Percentiles rank a stretch among this genome's conserved stretches.
Evolutionary conservation across 2,797 vertebrate genomes (phyloP).

Genomic region (Pseudochaenichthys georgianus): DNA sequence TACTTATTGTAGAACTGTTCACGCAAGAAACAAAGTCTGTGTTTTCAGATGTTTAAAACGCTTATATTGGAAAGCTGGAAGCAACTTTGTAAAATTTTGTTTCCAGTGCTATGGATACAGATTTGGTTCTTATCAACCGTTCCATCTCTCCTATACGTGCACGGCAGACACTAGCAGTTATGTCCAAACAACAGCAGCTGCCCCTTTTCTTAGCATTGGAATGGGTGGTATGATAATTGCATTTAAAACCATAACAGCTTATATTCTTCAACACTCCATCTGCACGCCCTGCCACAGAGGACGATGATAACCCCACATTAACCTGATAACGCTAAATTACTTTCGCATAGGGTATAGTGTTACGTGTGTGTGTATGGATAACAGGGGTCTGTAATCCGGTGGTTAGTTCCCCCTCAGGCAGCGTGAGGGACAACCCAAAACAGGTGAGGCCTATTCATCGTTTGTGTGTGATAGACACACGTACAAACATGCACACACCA

Average conservation of each 20-base stretch:
- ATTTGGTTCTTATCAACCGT: background rate
- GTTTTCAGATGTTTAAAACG: background rate
- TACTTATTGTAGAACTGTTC: background rate
- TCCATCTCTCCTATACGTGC: background rate
- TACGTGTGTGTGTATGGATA: slow-evolving; percentile 15
- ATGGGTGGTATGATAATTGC: slow-evolving; percentile 33
- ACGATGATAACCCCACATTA: slow-evolving; percentile 36
- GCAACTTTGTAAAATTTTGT: background rate
- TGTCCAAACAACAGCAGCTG: background rate
- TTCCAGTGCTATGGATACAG: too few species aligned
- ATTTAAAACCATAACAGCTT: slow-evolving; percentile 4
- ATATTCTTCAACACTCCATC: slow-evolving; percentile 11
- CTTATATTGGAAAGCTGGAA: background rate
- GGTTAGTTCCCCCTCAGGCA: slow-evolving; percentile 43
- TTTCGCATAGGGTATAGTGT: slow-evolving; percentile 11
- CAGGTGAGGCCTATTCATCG: slow-evolving; percentile 58
- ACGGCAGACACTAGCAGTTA: background rate
- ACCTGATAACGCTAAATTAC: background rate
- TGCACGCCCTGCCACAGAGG: slow-evolving; percentile 15
- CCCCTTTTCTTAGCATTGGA: slow-evolving; percentile 9
- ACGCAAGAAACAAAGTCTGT: too few species aligned
- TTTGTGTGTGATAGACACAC: slow-evolving; percentile 48
- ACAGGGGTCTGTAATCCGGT: slow-evolving; percentile 29
- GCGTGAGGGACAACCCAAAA: slow-evolving; percentile 40
- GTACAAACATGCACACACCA: slow-evolving; percentile 34